These are phyloP conservation scores for Ypsolopha scabrella DNA, from an alignment of 2,888 invertebrate species.

Conservation along the genomic window DNA sequence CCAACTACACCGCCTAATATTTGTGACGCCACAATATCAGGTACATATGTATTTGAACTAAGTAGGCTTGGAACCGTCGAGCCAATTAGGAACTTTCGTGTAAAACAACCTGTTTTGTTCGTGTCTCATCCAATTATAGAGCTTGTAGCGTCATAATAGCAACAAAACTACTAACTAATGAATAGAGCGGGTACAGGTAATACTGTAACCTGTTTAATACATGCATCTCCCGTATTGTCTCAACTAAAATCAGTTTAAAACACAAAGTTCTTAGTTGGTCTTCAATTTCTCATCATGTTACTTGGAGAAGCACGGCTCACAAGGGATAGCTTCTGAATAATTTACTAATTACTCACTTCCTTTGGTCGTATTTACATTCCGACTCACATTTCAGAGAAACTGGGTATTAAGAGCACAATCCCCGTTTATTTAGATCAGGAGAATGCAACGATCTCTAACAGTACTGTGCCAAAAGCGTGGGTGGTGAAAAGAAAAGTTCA, in stretches of 20 bases:
- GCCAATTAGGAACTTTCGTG: constrained; percentile 8
- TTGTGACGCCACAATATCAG: background rate
- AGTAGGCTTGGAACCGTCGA: constrained; percentile 1
- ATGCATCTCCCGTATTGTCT: no score
- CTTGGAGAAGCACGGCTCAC: no score
- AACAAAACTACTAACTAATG: background rate
- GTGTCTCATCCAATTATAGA: constrained; percentile 2
- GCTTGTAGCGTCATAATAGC: background rate
- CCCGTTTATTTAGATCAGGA: constrained; percentile 54
- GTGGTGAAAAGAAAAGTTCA: constrained; percentile 19
- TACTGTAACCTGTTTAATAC: no score
- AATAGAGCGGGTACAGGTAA: no score
- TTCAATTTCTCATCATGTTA: no score
- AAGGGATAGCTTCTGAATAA: background rate
- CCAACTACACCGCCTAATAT: no score
- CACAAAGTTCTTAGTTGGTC: no score
- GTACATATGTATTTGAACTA: background rate
- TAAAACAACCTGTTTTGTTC: background rate
- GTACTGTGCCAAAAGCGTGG: constrained; percentile 59
- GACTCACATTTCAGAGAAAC: constrained; percentile 39
- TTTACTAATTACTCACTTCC: background rate
- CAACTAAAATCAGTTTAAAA: no score
- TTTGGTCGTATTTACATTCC: background rate
- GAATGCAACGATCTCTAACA: constrained; percentile 47
- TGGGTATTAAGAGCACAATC: constrained; percentile 53